Evolutionary conservation across 1,140 invertebrate species (phyloP).

Genomic region (Oncopodura yosiiana): DNA sequence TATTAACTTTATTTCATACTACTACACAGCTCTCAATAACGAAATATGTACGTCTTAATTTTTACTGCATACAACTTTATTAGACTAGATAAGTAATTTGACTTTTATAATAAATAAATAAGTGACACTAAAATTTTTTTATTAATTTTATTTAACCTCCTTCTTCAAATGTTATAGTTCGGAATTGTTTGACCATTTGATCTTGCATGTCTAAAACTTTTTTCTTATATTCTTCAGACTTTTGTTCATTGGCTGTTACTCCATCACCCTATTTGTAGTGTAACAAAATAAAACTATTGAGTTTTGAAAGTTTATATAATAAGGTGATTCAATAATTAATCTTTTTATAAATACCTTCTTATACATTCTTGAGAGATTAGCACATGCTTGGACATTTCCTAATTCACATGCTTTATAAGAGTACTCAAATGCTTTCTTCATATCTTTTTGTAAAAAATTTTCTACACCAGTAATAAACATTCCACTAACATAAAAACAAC

Average conservation of each 20-base stretch:
- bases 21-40: too few relatives aligned
- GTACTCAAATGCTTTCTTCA: constrained; percentile 62
- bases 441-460: constrained; percentile 56
- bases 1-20: too few relatives aligned
- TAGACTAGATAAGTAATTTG: too few relatives aligned
- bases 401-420: constrained; percentile 65
- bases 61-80: too few relatives aligned
- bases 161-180: constrained; percentile 55
- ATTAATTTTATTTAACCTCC: constrained; percentile 38
- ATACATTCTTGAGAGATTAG: constrained; percentile 77
- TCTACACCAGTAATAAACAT: constrained; percentile 64
- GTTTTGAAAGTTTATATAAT: not conserved
- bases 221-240: constrained; percentile 61
- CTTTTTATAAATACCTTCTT: constrained; percentile 23
- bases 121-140: not conserved
- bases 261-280: constrained; percentile 44
- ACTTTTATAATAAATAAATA: not conserved
- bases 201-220: constrained; percentile 58
- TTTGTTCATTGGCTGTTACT: constrained; percentile 55
- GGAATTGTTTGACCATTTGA: constrained; percentile 50
- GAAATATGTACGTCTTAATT: too few relatives aligned
- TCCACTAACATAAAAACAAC: constrained; percentile 69
- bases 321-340: not conserved
- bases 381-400: constrained; percentile 72
- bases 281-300: not conserved